These are phyloP conservation scores for Calliphora vicina DNA, from an alignment of 1,140 invertebrate genomes.

Conservation along the genomic window DNA sequence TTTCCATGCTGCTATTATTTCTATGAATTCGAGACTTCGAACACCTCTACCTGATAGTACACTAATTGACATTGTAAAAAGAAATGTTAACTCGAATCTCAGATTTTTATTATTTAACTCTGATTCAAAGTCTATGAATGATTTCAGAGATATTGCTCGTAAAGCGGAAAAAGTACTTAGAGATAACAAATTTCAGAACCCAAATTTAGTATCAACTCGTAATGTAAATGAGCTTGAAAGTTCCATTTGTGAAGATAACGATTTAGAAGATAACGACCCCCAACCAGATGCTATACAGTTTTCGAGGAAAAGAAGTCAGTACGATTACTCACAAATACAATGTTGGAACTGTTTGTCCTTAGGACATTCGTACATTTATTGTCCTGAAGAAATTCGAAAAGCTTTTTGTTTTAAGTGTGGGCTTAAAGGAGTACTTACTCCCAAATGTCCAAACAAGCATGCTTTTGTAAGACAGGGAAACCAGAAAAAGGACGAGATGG, in stretches of 20 bases:
- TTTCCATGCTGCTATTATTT: background rate
- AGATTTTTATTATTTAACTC: background rate
- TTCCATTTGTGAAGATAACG: background rate
- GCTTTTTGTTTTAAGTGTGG: background rate
- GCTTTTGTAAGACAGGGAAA: too few relatives aligned
- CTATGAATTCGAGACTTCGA: background rate
- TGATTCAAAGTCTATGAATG: background rate
- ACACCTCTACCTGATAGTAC: slow-evolving; percentile 2
- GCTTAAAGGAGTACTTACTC: background rate
- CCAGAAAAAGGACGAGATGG: too few relatives aligned
- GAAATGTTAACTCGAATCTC: background rate
- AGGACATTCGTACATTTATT: background rate
- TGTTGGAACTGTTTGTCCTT: background rate
- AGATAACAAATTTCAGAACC: background rate
- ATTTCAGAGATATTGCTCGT: background rate
- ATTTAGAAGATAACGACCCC: background rate
- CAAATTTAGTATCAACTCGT: background rate
- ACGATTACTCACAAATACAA: slow-evolving; percentile 7
- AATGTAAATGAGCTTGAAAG: background rate
- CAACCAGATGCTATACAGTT: background rate
- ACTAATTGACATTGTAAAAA: background rate
- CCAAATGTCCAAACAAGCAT: background rate
- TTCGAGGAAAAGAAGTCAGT: background rate
- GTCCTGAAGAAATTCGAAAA: background rate
- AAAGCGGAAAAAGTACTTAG: background rate